Base-by-base conservation (phyloP, 2,888 invertebrate genomes). In the Thera obeliscata region DNA sequence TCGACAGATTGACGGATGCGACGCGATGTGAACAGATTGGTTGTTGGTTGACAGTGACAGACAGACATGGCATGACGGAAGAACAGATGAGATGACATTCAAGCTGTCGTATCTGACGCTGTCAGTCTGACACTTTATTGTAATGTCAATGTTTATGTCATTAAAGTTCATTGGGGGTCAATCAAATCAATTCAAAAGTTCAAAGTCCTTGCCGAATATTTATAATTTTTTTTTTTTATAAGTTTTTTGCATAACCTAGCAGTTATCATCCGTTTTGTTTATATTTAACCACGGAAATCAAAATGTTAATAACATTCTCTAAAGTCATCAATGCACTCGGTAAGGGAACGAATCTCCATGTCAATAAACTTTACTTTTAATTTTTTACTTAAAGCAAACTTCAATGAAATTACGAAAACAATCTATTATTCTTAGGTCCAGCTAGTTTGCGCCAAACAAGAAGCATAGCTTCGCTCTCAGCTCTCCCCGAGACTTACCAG, bases 401-500 rank as follows among this genome's bases (percentile, higher is more conserved):
- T 50, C 38, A 36, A 49, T 8, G n/a, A 48, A 63, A 55, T 55
- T 50, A 46, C 50, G 33, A 43, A 61, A 43, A 65, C 56, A 58
- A 65, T 56, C 38, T 52, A 41, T 46, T 54, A 52, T 61, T 81
- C 80, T 46, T 76, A 88, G 88, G 78, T 61, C 83, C 85, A 66
- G 74, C 81, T 68, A 78, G 82, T 69, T 66, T 81, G 3, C 81
- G 84, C 58, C 88, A 88, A 50, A 81, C 87, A 62, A 87, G 96
- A 81, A 90, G 94, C 66, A 96, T 97, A 76, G 96, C 96, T 38
- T 96, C 96, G 0, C 84, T 97, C 8, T 93, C 96, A 3, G 94
- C 96, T 0, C 88, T 98, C 33, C 95, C 98, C 0, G 99, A 99
- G 74, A 98, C 98, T 0, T 97, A 99, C 88, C 96, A 97, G 86